These are phyloP conservation scores for Microtus ochrogaster DNA, from an alignment of 2,113 vertebrate species.

Conservation along the genomic window DNA sequence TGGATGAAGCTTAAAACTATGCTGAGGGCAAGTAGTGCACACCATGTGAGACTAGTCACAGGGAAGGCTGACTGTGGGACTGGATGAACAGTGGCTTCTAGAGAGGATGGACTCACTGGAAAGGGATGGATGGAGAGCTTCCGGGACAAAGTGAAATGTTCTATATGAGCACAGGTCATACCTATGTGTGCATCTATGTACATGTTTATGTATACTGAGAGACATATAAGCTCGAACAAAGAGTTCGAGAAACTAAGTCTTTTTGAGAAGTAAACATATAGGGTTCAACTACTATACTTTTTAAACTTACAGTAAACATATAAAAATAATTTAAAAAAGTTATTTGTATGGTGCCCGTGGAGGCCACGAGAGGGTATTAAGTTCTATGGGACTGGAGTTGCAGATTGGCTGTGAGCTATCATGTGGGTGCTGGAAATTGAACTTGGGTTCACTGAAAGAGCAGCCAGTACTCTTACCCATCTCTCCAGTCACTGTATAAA, in stretches of 20 bases:
- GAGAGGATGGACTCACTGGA: background rate
- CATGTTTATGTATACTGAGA: background rate
- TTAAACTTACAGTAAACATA: background rate
- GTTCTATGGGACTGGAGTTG: background rate
- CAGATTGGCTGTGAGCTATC: background rate
- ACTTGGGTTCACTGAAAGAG: background rate
- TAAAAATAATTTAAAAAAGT: background rate
- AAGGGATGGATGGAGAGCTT: background rate
- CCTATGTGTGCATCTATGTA: background rate
- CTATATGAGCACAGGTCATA: background rate
- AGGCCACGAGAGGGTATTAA: background rate
- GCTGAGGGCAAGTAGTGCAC: background rate
- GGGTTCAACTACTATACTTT: background rate
- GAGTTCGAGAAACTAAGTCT: background rate
- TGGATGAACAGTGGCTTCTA: background rate
- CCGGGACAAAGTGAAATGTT: conserved; percentile 8
- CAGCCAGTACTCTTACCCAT: background rate
- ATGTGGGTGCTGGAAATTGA: background rate
- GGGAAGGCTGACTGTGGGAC: background rate
- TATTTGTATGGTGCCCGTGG: background rate
- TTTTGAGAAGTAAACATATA: background rate
- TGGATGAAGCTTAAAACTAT: background rate
- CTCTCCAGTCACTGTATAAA: background rate
- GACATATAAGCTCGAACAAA: background rate
- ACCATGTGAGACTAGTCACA: background rate